Conservation (phyloP, 1,140 invertebrate genomes). For the Halyomorpha halys region DNA sequence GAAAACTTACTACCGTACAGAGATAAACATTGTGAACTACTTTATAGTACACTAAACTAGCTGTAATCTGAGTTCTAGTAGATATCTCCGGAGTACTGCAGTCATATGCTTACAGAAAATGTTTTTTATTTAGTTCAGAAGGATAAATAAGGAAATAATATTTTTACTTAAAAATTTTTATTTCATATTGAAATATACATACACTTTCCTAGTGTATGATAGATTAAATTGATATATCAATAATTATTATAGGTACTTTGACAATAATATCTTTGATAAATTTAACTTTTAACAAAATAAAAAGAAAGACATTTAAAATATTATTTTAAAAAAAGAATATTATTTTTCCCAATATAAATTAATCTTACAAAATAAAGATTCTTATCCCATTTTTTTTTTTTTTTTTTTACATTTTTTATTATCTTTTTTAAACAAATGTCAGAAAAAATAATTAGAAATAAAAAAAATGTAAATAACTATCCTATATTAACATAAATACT, state of each 20-base stretch:
- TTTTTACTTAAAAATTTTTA: slow-evolving; percentile 2
- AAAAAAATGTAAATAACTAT: slow-evolving; percentile 11
- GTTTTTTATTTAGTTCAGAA: too few species aligned
- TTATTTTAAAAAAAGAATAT: not conserved
- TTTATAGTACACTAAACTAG: too few species aligned
- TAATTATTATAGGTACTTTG: slow-evolving; percentile 10
- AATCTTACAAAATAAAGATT: slow-evolving; percentile 8
- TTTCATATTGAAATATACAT: slow-evolving; percentile 14
- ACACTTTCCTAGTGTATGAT: slow-evolving; percentile 7
- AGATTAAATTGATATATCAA: not conserved
- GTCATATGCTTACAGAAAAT: too few species aligned
- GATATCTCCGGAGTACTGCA: too few species aligned
- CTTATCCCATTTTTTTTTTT: slow-evolving; percentile 9
- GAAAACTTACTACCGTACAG: too few species aligned
- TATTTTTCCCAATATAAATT: slow-evolving; percentile 10
- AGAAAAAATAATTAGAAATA: not conserved
- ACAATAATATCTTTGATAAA: slow-evolving; percentile 7
- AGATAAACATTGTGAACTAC: too few species aligned
- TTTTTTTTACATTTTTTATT: too few species aligned
- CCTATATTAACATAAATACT: slow-evolving; percentile 7
- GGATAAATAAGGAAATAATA: too few species aligned
- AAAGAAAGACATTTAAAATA: slow-evolving; percentile 14
- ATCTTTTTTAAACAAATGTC: too few species aligned
- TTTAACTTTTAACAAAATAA: slow-evolving; percentile 16
- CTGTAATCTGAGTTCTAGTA: too few species aligned